phyloP scores from a whole-genome alignment of 2,797 vertebrate species.

The Ataeniobius toweri region DNA sequence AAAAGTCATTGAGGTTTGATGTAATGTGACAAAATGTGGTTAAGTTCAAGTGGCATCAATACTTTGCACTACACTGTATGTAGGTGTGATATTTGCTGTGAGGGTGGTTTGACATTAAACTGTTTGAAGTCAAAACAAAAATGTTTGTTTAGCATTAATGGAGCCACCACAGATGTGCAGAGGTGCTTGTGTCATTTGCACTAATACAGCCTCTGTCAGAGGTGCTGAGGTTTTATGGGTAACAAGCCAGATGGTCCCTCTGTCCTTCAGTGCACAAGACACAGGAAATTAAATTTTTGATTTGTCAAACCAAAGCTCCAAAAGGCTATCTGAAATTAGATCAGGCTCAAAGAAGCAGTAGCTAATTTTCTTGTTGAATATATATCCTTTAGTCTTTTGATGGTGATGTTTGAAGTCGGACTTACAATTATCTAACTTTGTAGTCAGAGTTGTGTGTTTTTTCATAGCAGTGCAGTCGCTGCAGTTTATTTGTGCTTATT shows the following conservation, averaged over 20 bases:
- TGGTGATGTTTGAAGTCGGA: background rate
- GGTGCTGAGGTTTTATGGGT: background rate
- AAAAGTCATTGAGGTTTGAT: background rate
- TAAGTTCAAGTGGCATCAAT: background rate
- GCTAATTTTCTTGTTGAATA: background rate
- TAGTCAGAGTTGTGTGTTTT: too few relatives aligned
- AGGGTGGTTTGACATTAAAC: background rate
- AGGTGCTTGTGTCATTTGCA: background rate
- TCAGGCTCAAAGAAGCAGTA: background rate
- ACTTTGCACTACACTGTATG: background rate
- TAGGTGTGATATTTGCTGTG: background rate
- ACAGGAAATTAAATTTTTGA: background rate
- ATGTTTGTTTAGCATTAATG: background rate
- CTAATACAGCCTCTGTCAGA: slow-evolving; percentile 4
- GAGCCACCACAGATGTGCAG: background rate
- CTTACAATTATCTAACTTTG: background rate
- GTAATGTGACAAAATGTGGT: background rate
- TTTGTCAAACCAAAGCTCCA: background rate
- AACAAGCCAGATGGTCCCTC: slow-evolving; percentile 2
- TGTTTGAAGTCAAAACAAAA: background rate
- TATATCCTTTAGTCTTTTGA: background rate
- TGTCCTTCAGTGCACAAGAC: slow-evolving; percentile 15
- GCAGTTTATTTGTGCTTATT: background rate
- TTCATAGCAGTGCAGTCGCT: too few relatives aligned
- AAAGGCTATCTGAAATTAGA: background rate